Percentiles rank a stretch among this genome's conserved stretches.
Conservation (phyloP, 2,888 invertebrate genomes). For the Nemotelus pantherinus region DNA sequence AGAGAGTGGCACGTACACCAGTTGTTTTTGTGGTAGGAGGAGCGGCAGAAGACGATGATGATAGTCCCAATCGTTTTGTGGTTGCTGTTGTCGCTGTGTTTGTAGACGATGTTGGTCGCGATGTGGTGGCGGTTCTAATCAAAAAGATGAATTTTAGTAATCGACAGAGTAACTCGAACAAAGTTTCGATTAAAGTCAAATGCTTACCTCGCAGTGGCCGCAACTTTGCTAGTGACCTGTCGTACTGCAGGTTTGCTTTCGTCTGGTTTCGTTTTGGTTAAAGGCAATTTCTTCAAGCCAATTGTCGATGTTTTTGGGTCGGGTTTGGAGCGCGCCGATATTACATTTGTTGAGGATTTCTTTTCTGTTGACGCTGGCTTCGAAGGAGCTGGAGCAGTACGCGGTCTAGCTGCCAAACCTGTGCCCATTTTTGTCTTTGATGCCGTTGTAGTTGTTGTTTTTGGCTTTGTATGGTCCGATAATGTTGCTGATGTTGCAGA, state of each 20-base stretch:
- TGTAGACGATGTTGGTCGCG: constrained; percentile 47
- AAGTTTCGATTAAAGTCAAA: neutral
- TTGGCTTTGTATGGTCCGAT: constrained; percentile 44
- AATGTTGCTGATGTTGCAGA: constrained; percentile 46
- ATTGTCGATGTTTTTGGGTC: constrained; percentile 18
- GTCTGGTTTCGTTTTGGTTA: constrained; percentile 32
- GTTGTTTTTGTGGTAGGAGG: constrained; percentile 53
- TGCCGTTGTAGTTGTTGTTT: constrained; percentile 40
- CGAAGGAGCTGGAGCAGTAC: constrained; percentile 48
- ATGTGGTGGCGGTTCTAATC: constrained; percentile 28
- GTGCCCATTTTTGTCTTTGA: constrained; percentile 41
- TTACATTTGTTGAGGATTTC: constrained; percentile 37
- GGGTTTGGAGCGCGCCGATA: constrained; percentile 28
- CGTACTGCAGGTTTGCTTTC: constrained; percentile 11
- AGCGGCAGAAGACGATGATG: constrained; percentile 44
- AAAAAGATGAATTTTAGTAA: neutral
- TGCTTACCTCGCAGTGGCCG: constrained; percentile 16
- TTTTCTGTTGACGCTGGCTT: constrained; percentile 45
- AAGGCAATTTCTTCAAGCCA: constrained; percentile 27
- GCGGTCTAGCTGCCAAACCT: constrained; percentile 44
- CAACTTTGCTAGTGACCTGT: constrained; percentile 18
- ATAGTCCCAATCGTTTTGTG: constrained; percentile 34
- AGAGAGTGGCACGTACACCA: constrained; percentile 35
- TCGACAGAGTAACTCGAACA: neutral
- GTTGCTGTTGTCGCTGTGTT: constrained; percentile 51